These are phyloP conservation scores for Argyresthia goedartella DNA, from an alignment of 2,888 invertebrate genomes.

Conservation along the genomic window DNA sequence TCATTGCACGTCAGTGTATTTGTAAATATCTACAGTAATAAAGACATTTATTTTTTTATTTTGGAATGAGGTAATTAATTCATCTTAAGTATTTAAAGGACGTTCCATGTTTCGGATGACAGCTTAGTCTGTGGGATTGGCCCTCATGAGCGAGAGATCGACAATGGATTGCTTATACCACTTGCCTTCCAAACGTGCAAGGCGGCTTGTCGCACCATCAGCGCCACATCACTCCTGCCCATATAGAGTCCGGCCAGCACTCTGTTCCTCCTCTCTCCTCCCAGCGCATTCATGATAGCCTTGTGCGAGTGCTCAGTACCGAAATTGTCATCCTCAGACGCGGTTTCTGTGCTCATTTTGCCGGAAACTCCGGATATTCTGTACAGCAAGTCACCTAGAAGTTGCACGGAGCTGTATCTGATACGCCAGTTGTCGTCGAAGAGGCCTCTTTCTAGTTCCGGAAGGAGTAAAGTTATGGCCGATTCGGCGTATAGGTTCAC, in stretches of 20 bases:
- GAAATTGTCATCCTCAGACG: constrained; percentile 98
- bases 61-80: no score
- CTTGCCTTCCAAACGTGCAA: constrained; percentile 97
- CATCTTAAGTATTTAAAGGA: no score
- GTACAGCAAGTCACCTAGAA: constrained; percentile 95
- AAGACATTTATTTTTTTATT: no score
- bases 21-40: no score
- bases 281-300: constrained; percentile 90
- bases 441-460: constrained; percentile 92
- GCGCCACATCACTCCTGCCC: constrained; percentile 96
- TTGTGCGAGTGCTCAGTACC: constrained; percentile 96
- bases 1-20: no score
- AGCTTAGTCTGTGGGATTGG: no score
- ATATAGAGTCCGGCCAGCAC: constrained; percentile 96
- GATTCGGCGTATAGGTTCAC: constrained; percentile 97
- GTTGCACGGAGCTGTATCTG: constrained; percentile 92
- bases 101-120: no score
- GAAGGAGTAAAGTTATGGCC: constrained; percentile 91
- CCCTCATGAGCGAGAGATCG: no score
- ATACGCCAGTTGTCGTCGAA: constrained; percentile 99
- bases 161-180: no score
- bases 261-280: constrained; percentile 90
- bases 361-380: constrained; percentile 97
- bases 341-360: constrained; percentile 99
- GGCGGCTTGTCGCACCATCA: constrained; percentile 97